Percentiles rank a stretch among this genome's conserved stretches.
Evolutionary conservation across 2,113 vertebrate genomes (phyloP).

Genomic region (Elaphurus davidianus): DNA sequence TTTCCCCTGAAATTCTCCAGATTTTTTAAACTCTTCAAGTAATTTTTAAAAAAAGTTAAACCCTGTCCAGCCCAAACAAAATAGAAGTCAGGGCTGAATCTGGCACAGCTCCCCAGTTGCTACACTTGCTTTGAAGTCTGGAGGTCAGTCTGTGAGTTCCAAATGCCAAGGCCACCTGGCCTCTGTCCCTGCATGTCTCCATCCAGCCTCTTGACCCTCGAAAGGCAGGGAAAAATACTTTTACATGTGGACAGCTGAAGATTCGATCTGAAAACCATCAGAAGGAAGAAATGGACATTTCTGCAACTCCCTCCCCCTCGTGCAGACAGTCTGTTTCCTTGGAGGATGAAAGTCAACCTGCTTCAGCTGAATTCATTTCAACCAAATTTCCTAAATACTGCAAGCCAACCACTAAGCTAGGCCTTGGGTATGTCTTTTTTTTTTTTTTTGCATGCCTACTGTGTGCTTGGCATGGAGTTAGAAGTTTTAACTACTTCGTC

Average conservation of each 20-base stretch:
- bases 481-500: not conserved
- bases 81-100: not conserved
- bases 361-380: not conserved
- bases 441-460: not conserved
- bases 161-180: not conserved
- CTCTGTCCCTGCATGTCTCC: not conserved
- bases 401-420: not conserved
- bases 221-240: not conserved
- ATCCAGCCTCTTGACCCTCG: not conserved
- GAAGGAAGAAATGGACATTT: not conserved
- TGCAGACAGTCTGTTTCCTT: not conserved
- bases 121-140: slow-evolving; percentile 15
- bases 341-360: not conserved
- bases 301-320: not conserved
- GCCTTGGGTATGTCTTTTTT: not conserved
- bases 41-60: not conserved
- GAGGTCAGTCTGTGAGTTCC: not conserved
- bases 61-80: not conserved
- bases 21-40: not conserved
- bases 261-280: not conserved
- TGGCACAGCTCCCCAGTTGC: not conserved
- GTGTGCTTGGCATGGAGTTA: not conserved
- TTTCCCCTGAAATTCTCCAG: not conserved
- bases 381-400: not conserved
- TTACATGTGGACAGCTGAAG: not conserved